Evolutionary conservation across 2,888 invertebrate genomes (phyloP).

Genomic region (Drosophila bunnanda): DNA sequence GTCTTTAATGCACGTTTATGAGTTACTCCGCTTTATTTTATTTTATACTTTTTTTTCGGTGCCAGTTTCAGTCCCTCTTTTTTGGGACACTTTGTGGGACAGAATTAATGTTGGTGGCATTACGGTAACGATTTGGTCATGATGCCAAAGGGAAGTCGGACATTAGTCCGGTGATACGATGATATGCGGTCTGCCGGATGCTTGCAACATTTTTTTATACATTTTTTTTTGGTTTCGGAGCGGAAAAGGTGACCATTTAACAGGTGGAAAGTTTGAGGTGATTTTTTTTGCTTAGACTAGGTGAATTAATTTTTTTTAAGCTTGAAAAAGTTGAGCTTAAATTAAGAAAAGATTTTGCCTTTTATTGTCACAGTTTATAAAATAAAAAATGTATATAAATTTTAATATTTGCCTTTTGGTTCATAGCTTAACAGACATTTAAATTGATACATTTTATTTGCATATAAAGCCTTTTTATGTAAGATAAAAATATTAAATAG

Average conservation of each 20-base stretch:
- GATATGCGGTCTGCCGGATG: conserved; percentile 32
- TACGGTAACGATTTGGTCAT: conserved; percentile 46
- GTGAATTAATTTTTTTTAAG: neutral
- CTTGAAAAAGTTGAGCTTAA: neutral
- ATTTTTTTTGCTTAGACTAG: neutral
- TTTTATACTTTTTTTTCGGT: neutral
- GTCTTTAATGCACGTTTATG: conserved; percentile 60
- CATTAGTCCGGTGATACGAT: conserved; percentile 37
- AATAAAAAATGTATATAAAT: no score
- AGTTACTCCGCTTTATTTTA: conserved; percentile 9
- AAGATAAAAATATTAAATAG: no score
- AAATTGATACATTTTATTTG: no score
- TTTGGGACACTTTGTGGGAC: conserved; percentile 51
- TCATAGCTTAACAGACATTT: neutral
- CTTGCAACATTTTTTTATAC: conserved; percentile 14
- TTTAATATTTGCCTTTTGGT: no score
- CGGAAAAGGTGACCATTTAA: conserved; percentile 16
- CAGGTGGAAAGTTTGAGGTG: conserved; percentile 10
- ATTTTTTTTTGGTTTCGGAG: neutral
- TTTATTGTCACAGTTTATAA: neutral
- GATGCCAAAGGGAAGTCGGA: conserved; percentile 40
- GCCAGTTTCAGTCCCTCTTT: neutral
- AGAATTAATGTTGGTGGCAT: conserved; percentile 45
- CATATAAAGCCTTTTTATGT: no score
- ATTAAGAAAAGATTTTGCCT: neutral